A percentile compares a stretch with the other conserved stretches of the same genome.
Evolutionary conservation across 2,888 invertebrate species (phyloP).

Genomic region (Orthosia gothica): DNA sequence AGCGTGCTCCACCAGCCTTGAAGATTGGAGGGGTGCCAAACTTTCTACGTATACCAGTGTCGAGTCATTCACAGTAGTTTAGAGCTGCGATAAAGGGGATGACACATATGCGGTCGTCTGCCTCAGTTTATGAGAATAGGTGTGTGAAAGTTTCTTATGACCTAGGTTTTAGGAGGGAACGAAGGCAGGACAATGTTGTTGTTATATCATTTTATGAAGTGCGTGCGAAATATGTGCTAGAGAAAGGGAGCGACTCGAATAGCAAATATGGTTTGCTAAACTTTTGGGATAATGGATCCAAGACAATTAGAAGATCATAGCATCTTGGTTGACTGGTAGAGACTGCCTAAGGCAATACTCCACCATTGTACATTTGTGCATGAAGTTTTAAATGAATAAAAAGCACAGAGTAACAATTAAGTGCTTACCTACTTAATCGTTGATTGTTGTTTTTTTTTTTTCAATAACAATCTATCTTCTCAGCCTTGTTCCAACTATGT

Average conservation of each 20-base stretch:
- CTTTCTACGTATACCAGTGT: constrained; percentile 45
- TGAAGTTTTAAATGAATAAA: too few species aligned
- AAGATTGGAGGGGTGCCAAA: constrained; percentile 77
- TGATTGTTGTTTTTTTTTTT: too few species aligned
- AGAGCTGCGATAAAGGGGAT: constrained; percentile 38
- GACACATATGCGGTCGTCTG: constrained; percentile 28
- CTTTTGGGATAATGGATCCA: not conserved
- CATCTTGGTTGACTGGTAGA: too few species aligned
- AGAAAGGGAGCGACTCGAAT: not conserved
- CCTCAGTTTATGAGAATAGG: constrained; percentile 36
- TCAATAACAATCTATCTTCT: too few species aligned
- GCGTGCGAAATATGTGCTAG: constrained; percentile 6
- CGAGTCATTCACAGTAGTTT: constrained; percentile 59
- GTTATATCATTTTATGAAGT: constrained; percentile 34
- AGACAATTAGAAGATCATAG: not conserved
- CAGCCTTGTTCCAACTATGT: too few species aligned
- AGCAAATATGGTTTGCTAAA: not conserved
- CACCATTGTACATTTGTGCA: too few species aligned
- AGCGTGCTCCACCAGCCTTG: constrained; percentile 82
- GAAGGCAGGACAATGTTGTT: constrained; percentile 6
- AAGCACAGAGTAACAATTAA: too few species aligned
- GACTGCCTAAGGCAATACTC: too few species aligned
- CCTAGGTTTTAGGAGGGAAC: constrained; percentile 1
- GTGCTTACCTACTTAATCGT: too few species aligned
- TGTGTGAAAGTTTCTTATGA: constrained; percentile 46